These are phyloP conservation scores for Macrochelys suwanniensis DNA, from an alignment of 2,797 vertebrate species.

Conservation along the genomic window DNA sequence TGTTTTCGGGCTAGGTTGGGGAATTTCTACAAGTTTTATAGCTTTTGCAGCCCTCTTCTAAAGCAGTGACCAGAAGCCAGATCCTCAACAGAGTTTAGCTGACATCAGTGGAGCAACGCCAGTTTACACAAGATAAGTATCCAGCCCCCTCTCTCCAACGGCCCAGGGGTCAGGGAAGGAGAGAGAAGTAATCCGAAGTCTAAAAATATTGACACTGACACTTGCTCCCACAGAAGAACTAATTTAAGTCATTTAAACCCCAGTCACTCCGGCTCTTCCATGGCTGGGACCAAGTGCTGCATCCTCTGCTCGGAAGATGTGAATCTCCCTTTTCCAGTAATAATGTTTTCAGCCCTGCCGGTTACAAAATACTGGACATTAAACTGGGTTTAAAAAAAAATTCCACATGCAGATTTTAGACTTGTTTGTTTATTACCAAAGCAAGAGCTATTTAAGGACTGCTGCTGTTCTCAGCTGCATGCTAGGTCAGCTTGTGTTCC, in stretches of 20 bases:
- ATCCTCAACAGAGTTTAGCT: not conserved
- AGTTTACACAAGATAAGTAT: not conserved
- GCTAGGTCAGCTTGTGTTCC: constrained; percentile 33
- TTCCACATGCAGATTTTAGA: constrained; percentile 5
- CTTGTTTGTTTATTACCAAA: constrained; percentile 28
- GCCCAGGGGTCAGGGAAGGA: not conserved
- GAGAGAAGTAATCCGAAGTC: not conserved
- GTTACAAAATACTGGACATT: constrained; percentile 18
- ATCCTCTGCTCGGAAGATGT: not conserved
- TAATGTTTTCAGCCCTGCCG: not conserved
- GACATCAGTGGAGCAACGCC: not conserved
- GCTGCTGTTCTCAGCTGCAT: not conserved
- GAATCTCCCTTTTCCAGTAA: not conserved
- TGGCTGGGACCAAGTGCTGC: not conserved
- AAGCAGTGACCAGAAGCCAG: not conserved
- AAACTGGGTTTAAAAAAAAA: constrained; percentile 47
- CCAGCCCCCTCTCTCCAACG: not conserved
- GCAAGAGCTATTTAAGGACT: constrained; percentile 1
- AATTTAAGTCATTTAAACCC: not conserved
- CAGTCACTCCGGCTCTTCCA: not conserved
- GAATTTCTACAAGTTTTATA: not conserved
- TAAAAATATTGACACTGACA: not conserved
- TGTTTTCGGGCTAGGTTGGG: rapidly evolving
- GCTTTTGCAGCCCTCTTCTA: not conserved
- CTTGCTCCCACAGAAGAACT: not conserved